phyloP scores from a whole-genome alignment of 2,113 vertebrate genomes.

The Pachycephala philippinensis region DNA sequence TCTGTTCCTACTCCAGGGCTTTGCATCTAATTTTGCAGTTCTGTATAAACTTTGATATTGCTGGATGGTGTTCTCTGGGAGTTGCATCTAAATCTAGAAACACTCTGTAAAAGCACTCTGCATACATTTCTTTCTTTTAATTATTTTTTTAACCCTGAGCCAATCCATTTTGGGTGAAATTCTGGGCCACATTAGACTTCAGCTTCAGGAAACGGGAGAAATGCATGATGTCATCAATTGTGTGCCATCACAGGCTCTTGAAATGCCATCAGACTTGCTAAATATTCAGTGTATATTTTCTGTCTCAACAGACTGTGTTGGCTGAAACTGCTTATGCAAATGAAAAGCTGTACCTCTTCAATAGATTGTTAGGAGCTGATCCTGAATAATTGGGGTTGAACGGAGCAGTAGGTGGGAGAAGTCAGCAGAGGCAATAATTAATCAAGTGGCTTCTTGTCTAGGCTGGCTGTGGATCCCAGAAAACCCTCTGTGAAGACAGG shows the following conservation, averaged over 20 bases:
- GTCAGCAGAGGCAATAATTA: conserved; percentile 46
- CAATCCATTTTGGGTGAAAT: background rate
- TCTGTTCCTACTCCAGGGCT: background rate
- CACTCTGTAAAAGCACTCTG: background rate
- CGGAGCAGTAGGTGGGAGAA: conserved; percentile 46
- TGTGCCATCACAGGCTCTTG: background rate
- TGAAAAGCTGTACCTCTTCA: conserved; percentile 51
- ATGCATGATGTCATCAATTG: conserved; percentile 21
- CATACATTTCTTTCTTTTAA: background rate
- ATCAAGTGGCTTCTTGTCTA: conserved; percentile 4
- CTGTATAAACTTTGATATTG: background rate
- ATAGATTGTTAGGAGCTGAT: conserved; percentile 17
- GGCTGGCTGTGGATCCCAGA: background rate
- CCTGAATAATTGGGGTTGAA: conserved; percentile 29
- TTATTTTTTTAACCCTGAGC: background rate
- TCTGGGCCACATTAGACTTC: background rate
- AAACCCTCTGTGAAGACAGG: background rate
- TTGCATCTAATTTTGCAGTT: background rate
- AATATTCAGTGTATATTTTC: conserved; percentile 51
- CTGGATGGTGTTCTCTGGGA: background rate
- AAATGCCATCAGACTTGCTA: conserved; percentile 47
- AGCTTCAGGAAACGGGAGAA: background rate
- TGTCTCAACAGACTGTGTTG: conserved; percentile 47
- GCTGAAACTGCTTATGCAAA: conserved; percentile 47
- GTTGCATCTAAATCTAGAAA: background rate